These are phyloP conservation scores for Epinotia brunnichana DNA, from an alignment of 2,888 invertebrate species.

Conservation along the genomic window DNA sequence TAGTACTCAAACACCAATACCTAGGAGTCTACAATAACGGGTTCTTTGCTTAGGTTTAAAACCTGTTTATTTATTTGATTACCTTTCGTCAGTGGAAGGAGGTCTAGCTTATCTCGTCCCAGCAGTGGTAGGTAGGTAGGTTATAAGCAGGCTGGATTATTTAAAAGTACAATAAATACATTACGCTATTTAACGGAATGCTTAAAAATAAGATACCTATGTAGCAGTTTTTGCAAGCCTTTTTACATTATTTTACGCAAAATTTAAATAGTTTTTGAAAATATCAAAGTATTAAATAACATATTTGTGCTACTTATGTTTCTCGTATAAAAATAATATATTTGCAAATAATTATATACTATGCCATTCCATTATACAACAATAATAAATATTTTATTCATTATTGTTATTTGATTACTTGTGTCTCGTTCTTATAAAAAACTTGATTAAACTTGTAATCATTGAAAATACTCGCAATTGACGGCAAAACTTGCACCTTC, in stretches of 20 bases:
- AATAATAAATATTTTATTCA: too few species aligned
- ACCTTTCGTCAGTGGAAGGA: too few species aligned
- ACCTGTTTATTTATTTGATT: neutral
- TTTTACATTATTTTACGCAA: too few species aligned
- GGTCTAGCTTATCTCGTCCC: neutral
- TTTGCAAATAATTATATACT: too few species aligned
- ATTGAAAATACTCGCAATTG: slow-evolving; percentile 12
- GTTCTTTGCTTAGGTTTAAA: neutral
- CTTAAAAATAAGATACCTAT: too few species aligned
- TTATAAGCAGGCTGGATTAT: neutral
- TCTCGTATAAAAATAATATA: too few species aligned
- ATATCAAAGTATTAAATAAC: too few species aligned
- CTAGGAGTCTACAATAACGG: too few species aligned
- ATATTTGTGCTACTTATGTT: too few species aligned
- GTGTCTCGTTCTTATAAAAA: slow-evolving; percentile 3
- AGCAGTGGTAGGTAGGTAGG: neutral
- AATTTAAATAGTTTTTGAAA: too few species aligned
- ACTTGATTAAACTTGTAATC: slow-evolving; percentile 3
- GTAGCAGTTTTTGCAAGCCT: too few species aligned
- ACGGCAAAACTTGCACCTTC: slow-evolving; percentile 27
- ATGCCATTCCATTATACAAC: too few species aligned
- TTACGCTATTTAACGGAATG: neutral
- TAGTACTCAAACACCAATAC: neutral
- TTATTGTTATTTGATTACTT: neutral
- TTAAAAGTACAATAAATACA: neutral